These are phyloP conservation scores for Camponotus vicinus DNA, from an alignment of 1,140 invertebrate species.

Conservation along the genomic window DNA sequence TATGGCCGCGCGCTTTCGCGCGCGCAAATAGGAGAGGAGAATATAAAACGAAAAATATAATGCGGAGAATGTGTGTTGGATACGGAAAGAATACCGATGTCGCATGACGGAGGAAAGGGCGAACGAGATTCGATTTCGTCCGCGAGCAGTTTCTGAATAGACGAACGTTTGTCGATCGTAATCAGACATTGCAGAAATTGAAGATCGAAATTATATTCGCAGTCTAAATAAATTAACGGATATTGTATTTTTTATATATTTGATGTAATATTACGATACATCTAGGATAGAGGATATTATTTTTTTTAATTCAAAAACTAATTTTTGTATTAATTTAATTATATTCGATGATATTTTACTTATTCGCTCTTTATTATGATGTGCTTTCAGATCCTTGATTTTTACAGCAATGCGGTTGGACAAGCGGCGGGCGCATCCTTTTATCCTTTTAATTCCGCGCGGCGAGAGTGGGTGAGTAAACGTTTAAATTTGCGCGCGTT, in stretches of 20 bases:
- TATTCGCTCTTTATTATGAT: constrained; percentile 56
- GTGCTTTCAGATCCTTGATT: constrained; percentile 67
- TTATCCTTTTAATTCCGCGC: constrained; percentile 58
- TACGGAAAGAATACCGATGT: constrained; percentile 44
- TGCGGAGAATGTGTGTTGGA: constrained; percentile 21
- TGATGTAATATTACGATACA: background rate
- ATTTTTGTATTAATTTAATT: background rate
- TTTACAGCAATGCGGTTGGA: constrained; percentile 52
- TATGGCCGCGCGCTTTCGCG: constrained; percentile 53
- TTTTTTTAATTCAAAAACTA: no score
- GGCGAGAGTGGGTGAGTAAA: constrained; percentile 71
- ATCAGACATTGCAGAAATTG: constrained; percentile 18
- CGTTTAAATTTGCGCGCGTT: constrained; percentile 64
- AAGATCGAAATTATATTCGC: constrained; percentile 18
- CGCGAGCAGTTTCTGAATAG: background rate
- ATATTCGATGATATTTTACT: background rate
- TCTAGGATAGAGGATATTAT: no score
- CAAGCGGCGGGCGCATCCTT: constrained; percentile 62
- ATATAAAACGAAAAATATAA: constrained; percentile 72
- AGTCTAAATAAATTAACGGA: background rate
- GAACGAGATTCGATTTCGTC: constrained; percentile 35
- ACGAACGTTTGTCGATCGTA: background rate
- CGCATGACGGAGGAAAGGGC: constrained; percentile 6
- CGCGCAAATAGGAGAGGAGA: constrained; percentile 25
- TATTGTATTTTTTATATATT: background rate